Base-by-base conservation (phyloP, 2,113 vertebrate species). In the Atherinomorus stipes region DNA sequence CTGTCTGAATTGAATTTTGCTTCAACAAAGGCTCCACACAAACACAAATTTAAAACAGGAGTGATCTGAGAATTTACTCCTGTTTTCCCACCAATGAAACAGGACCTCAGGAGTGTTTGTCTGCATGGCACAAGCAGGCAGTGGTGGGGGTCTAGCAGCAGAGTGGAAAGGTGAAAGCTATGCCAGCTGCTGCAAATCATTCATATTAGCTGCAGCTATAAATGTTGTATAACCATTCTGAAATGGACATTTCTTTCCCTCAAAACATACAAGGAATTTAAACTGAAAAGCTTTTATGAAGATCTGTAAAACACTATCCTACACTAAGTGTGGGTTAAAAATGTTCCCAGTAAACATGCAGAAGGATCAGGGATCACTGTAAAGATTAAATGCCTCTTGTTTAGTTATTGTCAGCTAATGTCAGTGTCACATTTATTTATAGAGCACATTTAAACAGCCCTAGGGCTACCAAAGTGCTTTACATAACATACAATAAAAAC, bases 151-250 rank as follows among this genome's bases (percentile, higher is more conserved):
- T 59, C 42, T 58, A 52, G 31, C 56, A 26, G 26, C n/a, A 22
- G 51, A 73, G 65, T 51, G 26, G 66, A 71, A 4, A 59, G 23
- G 60, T 60, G 67, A 67, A 88, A 83, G 85, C 87, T 81, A 84
- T 74, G 66, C 45, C 86, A 85, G 87, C 87, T 86, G 83, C 65
- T 64, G 9, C 53, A 60, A 54, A 74, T 80, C 78, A 49, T 11
- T n/a, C 9, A 54, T 34, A 9, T 78, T 26, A 18, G 63, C 62
- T 74, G 42, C 62, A 68, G 56, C 58, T 64, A 19, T 50, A 51
- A 34, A 54, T 60, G 44, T 74, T 59, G 15, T 76, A 44, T 59
- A 37, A 78, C 74, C 37, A 49, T n/a, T 64, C 56, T 19, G 50
- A 65, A 44, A 25, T 22, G 62, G 53, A 23, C 34, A 21, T 4